phyloP scores from a whole-genome alignment of 2,797 vertebrate genomes.

The Ptychadena robeensis region DNA sequence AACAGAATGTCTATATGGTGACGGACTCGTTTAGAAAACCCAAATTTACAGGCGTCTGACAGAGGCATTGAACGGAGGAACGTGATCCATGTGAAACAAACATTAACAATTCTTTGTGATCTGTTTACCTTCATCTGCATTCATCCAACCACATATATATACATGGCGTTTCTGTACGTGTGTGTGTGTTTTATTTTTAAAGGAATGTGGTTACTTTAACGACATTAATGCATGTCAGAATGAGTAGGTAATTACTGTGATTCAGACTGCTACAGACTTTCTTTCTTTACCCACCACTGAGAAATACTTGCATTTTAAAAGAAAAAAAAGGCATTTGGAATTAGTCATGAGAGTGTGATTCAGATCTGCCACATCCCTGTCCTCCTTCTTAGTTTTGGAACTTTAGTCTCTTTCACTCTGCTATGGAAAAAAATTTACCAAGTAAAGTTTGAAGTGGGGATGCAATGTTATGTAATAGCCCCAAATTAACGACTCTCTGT shows the following conservation, averaged over 20 bases:
- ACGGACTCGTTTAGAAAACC: slow-evolving; percentile 22
- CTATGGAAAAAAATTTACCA: slow-evolving; percentile 54
- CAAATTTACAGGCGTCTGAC: slow-evolving; percentile 1
- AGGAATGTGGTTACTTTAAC: slow-evolving; percentile 42
- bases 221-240: slow-evolving; percentile 55
- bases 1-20: slow-evolving; percentile 32
- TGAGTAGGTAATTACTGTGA: slow-evolving; percentile 79
- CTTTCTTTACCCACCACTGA: slow-evolving; percentile 80
- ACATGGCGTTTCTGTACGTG: background rate
- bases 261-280: slow-evolving; percentile 78
- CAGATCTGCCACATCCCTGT: slow-evolving; percentile 75
- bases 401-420: slow-evolving; percentile 71
- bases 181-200: slow-evolving; percentile 31
- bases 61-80: background rate
- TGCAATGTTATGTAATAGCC: slow-evolving; percentile 28
- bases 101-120: slow-evolving; percentile 2
- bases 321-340: slow-evolving; percentile 66
- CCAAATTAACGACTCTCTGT: slow-evolving; percentile 13
- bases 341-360: slow-evolving; percentile 82
- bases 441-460: slow-evolving; percentile 9
- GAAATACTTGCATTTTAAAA: slow-evolving; percentile 77
- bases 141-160: background rate
- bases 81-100: background rate
- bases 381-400: slow-evolving; percentile 63
- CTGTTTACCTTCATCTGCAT: slow-evolving; percentile 23